phyloP scores from a whole-genome alignment of 2,113 vertebrate genomes.

The Bagarius yarrelli region DNA sequence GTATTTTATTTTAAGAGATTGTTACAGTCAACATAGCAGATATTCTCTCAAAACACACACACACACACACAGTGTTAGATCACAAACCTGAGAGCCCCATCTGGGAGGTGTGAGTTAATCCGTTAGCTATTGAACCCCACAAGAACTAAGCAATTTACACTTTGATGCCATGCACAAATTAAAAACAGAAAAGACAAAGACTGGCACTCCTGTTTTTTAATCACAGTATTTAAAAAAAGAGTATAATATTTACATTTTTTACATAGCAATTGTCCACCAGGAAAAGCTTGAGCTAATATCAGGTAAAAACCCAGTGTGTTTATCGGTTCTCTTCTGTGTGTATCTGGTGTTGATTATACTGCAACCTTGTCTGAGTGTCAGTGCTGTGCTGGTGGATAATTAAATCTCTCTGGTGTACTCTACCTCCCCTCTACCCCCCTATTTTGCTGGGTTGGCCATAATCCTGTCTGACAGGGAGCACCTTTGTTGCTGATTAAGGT shows the following conservation, averaged over 20 bases:
- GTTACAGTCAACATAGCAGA: not conserved
- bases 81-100: conserved; percentile 29
- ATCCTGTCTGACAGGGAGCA: conserved; percentile 51
- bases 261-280: not conserved
- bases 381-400: conserved; percentile 36
- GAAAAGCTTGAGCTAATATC: conserved; percentile 12
- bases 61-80: conserved; percentile 10
- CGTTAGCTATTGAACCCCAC: conserved; percentile 46
- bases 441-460: conserved; percentile 55
- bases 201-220: not conserved
- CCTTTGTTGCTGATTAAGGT: conserved; percentile 67
- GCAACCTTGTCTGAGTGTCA: conserved; percentile 31
- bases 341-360: conserved; percentile 25
- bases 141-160: conserved; percentile 53
- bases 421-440: conserved; percentile 21
- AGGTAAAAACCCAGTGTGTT: not conserved
- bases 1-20: not conserved
- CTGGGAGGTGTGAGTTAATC: conserved; percentile 50
- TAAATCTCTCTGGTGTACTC: conserved; percentile 30
- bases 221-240: not conserved
- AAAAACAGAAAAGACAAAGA: not conserved
- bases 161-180: conserved; percentile 5
- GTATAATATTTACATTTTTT: not conserved
- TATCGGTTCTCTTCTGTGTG: not conserved
- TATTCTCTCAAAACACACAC: not conserved